phyloP scores from a whole-genome alignment of 2,113 vertebrate species.

The zebrafish (Danio rerio) region GRCz12tu NC_133192.1:36927001-36927500 shows the following conservation, averaged over 20 bases:
- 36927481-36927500: slow-evolving; percentile 29
- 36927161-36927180: background rate
- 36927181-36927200: background rate
- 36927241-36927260: slow-evolving; percentile 81
- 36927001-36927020: background rate
- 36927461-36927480: slow-evolving; percentile 2
- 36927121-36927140: background rate
- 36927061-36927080: background rate
- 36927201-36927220: slow-evolving; percentile 97
- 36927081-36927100: background rate
- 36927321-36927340: slow-evolving; percentile 99
- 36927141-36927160: background rate
- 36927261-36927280: slow-evolving; percentile 89
- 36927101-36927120: background rate
- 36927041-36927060: background rate
- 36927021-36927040: background rate
- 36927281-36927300: slow-evolving; percentile 98
- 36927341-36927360: slow-evolving; percentile 55
- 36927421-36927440: slow-evolving; percentile 38
- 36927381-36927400: slow-evolving; percentile 58
- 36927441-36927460: slow-evolving; percentile 35
- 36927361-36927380: background rate
- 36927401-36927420: slow-evolving; percentile 56
- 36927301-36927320: slow-evolving; percentile 93
- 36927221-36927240: slow-evolving; percentile 88